Evolutionary conservation across 2,888 invertebrate genomes (phyloP).

Genomic region (Eristalinus aeneus): DNA sequence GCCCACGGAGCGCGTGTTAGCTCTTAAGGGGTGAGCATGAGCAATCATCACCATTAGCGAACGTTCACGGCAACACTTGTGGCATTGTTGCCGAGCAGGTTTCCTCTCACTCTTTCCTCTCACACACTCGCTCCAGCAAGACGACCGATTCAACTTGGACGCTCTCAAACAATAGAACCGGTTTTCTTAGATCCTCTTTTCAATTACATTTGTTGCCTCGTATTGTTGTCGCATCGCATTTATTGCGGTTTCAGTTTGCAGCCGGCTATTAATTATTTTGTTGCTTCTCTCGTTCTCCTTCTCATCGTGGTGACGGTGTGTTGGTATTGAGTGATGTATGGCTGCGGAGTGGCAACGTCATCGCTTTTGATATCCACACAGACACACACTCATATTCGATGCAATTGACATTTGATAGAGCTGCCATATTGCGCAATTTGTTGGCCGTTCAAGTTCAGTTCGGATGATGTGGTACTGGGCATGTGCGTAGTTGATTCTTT

Average conservation of each 20-base stretch:
- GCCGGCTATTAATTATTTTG: constrained; percentile 16
- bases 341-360: not conserved
- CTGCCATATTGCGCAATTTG: not conserved
- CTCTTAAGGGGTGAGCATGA: not conserved
- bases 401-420: not conserved
- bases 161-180: constrained; percentile 22
- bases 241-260: constrained; percentile 13
- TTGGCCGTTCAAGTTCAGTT: not conserved
- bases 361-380: not conserved
- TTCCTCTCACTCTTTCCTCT: not conserved
- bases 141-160: not conserved
- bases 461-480: not conserved
- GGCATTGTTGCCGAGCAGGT: constrained; percentile 1
- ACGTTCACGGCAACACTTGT: constrained; percentile 6
- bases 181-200: constrained; percentile 18
- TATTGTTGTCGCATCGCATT: not conserved
- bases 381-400: not conserved
- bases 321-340: too few relatives aligned
- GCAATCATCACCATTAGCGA: not conserved
- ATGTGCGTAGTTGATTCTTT: not conserved
- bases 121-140: too few relatives aligned
- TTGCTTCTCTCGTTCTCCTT: not conserved
- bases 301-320: not conserved
- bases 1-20: not conserved
- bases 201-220: constrained; percentile 21